Base-by-base conservation (phyloP, 2,113 vertebrate species). In the Empidonax alnorum region DNA sequence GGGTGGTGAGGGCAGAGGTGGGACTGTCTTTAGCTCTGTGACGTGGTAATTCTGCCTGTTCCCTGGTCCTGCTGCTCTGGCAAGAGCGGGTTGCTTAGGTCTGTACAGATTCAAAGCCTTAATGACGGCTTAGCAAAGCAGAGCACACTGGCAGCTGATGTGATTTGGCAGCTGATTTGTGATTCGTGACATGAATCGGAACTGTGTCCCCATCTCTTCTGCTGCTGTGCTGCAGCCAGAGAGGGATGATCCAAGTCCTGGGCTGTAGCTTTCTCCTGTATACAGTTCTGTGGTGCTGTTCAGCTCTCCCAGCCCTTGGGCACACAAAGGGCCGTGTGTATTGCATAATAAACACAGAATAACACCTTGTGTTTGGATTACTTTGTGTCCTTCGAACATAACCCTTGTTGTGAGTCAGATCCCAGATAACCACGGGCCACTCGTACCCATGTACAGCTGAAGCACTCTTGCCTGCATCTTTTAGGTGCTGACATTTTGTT, bases 391-490 rank as follows among this genome's bases (percentile, higher is more conserved):
- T 75, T 52, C 41, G 47, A 59, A 15, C 52, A 39, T 24, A 75
- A 33, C 4, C 20, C 27, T 14, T 28, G 17, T 28, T 30, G 69
- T 37, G 39, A 67, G 61, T 30, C 1, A 2, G 41, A 19, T 15
- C 10, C 41, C 37, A 47, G 23, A 1, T 5, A n/a, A 19, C 49
- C 23, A 3, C 2, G 35, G 18, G 23, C 30, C 15, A 12, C 13
- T 23, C 41, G 4, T 7, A 12, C 14, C 21, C 12, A 3, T 0
- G 2, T 3, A 0, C 3, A 39, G 28, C 80, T 58, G 47, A 33
- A 49, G 37, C 12, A 6, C 6, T 8, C 1, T 4, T 61, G 39
- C 23, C 35, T 61, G 6, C 31, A 1, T 30, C 4, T 58, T 42
- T 46, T 5, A 41, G 30, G 3, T 19, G 18, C 12, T 63, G 35